These are phyloP conservation scores for Pantherophis vulpinus DNA, from an alignment of 2,797 vertebrate species.

Conservation along the genomic window DNA sequence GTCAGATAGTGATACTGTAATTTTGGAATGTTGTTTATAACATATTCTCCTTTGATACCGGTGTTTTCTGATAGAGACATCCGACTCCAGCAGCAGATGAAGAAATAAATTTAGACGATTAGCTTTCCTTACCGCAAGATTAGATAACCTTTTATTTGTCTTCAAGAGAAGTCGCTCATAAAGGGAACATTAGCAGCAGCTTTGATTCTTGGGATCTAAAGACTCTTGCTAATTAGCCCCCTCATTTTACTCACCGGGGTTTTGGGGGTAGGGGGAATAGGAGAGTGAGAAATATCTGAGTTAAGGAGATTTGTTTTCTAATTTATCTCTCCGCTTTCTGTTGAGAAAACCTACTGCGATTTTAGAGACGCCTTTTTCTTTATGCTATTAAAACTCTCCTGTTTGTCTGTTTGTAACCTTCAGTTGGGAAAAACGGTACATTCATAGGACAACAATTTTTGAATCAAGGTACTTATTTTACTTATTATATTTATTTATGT, in stretches of 20 bases:
- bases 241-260: neutral
- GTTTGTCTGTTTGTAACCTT: neutral
- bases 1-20: constrained; percentile 44
- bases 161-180: neutral
- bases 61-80: constrained; percentile 20
- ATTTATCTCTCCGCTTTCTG: neutral
- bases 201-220: constrained; percentile 12
- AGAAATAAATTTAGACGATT: constrained; percentile 28
- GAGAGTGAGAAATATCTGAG: neutral
- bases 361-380: neutral
- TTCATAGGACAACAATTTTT: neutral
- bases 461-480: neutral
- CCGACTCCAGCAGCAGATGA: constrained; percentile 5
- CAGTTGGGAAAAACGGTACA: neutral
- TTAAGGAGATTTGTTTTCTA: neutral
- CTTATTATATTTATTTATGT: no score
- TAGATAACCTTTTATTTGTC: neutral
- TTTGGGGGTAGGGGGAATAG: no score
- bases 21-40: constrained; percentile 51
- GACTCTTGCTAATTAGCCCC: constrained; percentile 1
- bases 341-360: neutral
- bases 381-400: neutral
- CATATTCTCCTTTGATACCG: neutral
- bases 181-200: constrained; percentile 12
- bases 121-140: constrained; percentile 29